Conservation (phyloP, 2,113 vertebrate species). For the Glareola pratincola region DNA sequence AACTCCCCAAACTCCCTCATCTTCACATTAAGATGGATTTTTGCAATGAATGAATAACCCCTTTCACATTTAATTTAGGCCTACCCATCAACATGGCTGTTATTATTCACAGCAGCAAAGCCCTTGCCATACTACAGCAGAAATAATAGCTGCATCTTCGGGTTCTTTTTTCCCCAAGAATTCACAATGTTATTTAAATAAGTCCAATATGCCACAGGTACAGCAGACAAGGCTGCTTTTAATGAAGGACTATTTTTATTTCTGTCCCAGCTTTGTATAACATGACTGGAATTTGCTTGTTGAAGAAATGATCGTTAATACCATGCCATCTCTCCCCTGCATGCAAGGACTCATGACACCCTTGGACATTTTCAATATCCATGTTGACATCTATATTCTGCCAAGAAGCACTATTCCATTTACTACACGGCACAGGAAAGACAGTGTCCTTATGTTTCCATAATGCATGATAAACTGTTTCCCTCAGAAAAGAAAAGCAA, state of each 20-base stretch:
- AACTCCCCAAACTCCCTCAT: neutral
- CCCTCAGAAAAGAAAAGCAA: neutral
- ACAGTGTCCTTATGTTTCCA: neutral
- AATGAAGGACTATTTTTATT: slow-evolving; percentile 30
- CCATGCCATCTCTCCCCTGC: neutral
- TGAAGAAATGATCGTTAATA: slow-evolving; percentile 17
- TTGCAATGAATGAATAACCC: slow-evolving; percentile 23
- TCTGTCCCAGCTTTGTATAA: neutral
- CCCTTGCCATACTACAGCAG: neutral
- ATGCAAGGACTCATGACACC: neutral
- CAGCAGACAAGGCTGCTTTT: neutral
- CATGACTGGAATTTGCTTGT: neutral
- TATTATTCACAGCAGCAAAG: slow-evolving; percentile 42
- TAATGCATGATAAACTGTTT: neutral
- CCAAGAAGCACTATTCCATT: neutral
- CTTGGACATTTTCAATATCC: slow-evolving; percentile 6
- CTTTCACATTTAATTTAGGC: slow-evolving; percentile 55
- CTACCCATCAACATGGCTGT: slow-evolving; percentile 18
- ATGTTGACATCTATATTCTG: slow-evolving; percentile 24
- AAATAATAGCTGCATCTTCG: slow-evolving; percentile 7
- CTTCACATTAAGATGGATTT: slow-evolving; percentile 7
- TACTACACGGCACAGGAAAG: neutral
- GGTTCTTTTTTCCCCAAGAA: neutral
- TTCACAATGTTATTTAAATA: slow-evolving; percentile 27
- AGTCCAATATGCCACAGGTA: neutral